phyloP scores from a whole-genome alignment of 2,888 invertebrate species.

The Germaria angustata region DNA sequence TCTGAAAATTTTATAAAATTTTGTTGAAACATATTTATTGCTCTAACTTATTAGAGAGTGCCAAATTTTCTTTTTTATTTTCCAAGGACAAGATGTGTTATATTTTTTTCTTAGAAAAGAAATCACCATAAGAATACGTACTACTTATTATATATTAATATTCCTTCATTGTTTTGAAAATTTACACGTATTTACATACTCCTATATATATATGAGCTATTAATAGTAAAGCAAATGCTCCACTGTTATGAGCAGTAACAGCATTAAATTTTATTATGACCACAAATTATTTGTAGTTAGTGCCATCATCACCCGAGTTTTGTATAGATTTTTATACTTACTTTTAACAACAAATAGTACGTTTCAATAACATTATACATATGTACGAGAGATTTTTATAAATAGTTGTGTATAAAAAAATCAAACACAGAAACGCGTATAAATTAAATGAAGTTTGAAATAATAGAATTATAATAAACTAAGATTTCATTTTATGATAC shows the following conservation, averaged over 20 bases:
- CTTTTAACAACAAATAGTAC: conserved; percentile 45
- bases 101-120: too few relatives aligned
- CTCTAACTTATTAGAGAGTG: too few relatives aligned
- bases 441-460: background rate
- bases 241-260: conserved; percentile 65
- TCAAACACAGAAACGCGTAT: background rate
- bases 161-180: too few relatives aligned
- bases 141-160: too few relatives aligned
- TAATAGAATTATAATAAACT: background rate
- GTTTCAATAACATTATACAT: conserved; percentile 54
- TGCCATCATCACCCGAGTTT: conserved; percentile 45
- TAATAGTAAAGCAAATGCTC: background rate
- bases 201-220: too few relatives aligned
- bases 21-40: too few relatives aligned
- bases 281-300: conserved; percentile 76
- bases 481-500: too few relatives aligned
- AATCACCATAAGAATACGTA: too few relatives aligned
- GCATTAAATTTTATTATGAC: conserved; percentile 78
- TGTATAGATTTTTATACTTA: conserved; percentile 22
- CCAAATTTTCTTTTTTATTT: too few relatives aligned
- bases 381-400: conserved; percentile 9
- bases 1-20: too few relatives aligned
- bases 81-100: too few relatives aligned
- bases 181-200: too few relatives aligned
- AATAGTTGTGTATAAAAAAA: background rate